Evolutionary conservation across 2,888 invertebrate genomes (phyloP), one percentile per base, ranked within the genome.

Genomic region (Trichogramma dendrolimi): DNA sequence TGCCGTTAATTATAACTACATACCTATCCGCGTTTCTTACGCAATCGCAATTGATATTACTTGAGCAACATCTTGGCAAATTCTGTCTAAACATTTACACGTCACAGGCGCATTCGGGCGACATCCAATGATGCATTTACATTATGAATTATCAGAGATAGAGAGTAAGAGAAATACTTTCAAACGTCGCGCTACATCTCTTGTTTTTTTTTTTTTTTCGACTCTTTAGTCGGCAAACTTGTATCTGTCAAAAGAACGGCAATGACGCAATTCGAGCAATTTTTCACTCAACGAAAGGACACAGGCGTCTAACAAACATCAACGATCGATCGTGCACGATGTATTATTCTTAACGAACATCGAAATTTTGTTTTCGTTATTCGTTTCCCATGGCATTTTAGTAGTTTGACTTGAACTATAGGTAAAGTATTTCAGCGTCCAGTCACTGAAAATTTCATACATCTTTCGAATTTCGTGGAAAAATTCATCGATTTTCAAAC

Each of bases 271-370:
- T 49, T 52, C 64, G 52, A 27, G 27, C 27, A 27, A 27, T 27
- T 27, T 27, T 27, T 27, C 27, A 27, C 27, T 59, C 60, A 58
- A 53, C 52, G 61, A 60, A 58, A 60, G 55, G 58, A 61, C 65
- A 65, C 55, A 62, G 58, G 65, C 65, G 65, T 65, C 65, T 62
- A 65, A 55, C 27, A 56, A 62, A 61, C 58, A 55, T 62, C 64
- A 62, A 64, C 62, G 52, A 60, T 60, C 62, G 64, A 59, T 52
- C 64, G 62, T 54, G 41, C 58, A 40, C 55, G 41, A 44, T 42
- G 39, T 55, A 14, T 44, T 43, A 27, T 27, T 27, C 27, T 27
- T 27, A 55, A 62, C 55, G 48, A 62, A 62, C 52, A 52, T 52
- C 46, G 56, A 63, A 55, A 39, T 55, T 42, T 42, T 40, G 14